phyloP scores from a whole-genome alignment of 2,113 vertebrate genomes.

The Trogon surrucura region DNA sequence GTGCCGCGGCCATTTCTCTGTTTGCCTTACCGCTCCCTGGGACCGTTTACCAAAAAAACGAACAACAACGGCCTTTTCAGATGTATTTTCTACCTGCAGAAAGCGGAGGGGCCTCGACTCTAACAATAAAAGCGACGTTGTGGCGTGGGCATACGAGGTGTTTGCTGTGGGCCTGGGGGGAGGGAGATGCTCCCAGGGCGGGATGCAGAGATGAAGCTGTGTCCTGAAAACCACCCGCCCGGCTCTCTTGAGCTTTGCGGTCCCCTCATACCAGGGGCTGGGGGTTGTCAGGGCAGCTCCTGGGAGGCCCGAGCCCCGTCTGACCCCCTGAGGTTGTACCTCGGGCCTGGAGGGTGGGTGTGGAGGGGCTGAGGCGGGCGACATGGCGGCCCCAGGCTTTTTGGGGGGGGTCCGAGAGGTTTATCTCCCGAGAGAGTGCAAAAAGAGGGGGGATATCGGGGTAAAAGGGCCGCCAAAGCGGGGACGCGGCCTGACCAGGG shows the following conservation, averaged over 20 bases:
- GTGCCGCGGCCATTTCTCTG: not conserved
- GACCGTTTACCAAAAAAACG: not conserved
- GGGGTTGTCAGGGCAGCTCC: not conserved
- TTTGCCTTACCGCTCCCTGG: not conserved
- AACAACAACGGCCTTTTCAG: not conserved
- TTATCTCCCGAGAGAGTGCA: not conserved
- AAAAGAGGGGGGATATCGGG: rapidly evolving
- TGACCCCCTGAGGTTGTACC: no score
- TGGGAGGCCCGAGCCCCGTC: not conserved
- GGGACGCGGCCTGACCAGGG: not conserved
- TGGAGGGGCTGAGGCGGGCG: not conserved
- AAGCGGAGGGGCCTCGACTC: not conserved
- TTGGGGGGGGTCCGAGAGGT: not conserved
- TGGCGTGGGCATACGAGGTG: not conserved
- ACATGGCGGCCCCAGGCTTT: not conserved
- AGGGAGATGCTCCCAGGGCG: rapidly evolving
- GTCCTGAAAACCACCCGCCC: rapidly evolving
- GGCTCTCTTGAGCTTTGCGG: rapidly evolving
- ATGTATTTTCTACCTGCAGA: not conserved
- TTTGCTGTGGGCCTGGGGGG: not conserved
- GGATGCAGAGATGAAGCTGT: rapidly evolving
- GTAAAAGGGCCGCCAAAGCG: rapidly evolving
- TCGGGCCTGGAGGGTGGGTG: no score
- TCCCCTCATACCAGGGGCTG: no score
- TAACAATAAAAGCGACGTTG: conserved; percentile 11